Percentiles rank a stretch among this genome's conserved stretches.
Evolutionary conservation across 2,113 vertebrate species (phyloP).

Genomic region (Myrmecophaga tridactyla): DNA sequence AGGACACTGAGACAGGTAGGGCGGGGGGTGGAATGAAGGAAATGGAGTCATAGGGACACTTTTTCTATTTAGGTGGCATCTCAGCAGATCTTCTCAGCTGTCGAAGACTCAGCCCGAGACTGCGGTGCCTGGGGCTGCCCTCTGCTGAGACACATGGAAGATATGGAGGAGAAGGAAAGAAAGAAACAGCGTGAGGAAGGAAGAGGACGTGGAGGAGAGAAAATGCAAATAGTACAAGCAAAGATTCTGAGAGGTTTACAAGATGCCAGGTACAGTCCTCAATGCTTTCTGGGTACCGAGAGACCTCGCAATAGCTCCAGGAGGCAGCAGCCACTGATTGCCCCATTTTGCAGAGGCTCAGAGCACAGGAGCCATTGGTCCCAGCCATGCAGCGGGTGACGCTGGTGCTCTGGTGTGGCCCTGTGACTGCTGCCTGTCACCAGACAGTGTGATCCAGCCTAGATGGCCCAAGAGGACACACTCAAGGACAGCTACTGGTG

Average conservation of each 20-base stretch:
- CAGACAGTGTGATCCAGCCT: too few species aligned
- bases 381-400: too few species aligned
- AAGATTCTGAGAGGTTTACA: too few species aligned
- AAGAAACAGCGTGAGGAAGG: background rate
- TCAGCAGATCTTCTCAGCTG: background rate
- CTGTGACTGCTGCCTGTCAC: too few species aligned
- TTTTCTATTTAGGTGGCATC: background rate
- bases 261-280: background rate
- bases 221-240: background rate
- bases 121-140: accelerated
- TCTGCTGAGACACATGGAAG: background rate
- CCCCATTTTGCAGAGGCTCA: background rate
- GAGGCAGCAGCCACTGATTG: accelerated
- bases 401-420: too few species aligned
- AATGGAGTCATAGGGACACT: too few species aligned
- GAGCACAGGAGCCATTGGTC: too few species aligned
- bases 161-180: background rate
- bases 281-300: background rate
- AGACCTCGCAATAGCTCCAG: background rate
- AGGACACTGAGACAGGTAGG: too few species aligned
- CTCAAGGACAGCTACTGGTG: too few species aligned
- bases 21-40: background rate
- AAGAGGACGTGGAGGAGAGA: background rate
- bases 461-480: too few species aligned
- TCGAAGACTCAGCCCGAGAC: too few species aligned